Evolutionary conservation across 2,113 vertebrate genomes (phyloP).

Genomic region (Mesoclemmys tuberculata): DNA sequence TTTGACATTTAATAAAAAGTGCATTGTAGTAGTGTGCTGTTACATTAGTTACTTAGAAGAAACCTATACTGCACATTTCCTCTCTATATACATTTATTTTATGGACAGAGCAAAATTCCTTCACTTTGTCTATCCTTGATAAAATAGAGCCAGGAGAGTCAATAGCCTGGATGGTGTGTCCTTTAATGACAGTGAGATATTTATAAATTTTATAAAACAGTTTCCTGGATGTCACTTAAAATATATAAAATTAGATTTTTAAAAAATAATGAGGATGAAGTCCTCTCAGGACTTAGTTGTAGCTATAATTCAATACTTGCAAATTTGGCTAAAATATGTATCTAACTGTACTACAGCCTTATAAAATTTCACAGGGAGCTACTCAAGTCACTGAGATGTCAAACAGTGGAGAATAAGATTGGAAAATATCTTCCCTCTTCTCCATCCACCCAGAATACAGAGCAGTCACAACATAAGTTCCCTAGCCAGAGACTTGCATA

Average conservation of each 20-base stretch:
- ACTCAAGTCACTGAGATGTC: background rate
- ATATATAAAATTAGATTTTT: background rate
- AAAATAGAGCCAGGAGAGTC: background rate
- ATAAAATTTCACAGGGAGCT: background rate
- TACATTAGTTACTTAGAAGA: conserved; percentile 33
- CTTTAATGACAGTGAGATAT: background rate
- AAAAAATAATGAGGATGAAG: background rate
- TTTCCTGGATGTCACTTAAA: background rate
- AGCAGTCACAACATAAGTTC: background rate
- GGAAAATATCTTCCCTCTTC: no score
- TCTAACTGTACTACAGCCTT: background rate
- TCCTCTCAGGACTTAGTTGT: background rate
- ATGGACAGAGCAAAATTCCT: conserved; percentile 25
- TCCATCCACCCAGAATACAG: background rate
- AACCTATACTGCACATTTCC: conserved; percentile 44
- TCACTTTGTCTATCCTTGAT: background rate
- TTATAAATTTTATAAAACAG: background rate
- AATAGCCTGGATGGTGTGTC: background rate
- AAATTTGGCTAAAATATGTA: background rate
- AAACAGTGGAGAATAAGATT: background rate
- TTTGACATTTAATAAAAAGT: conserved; percentile 7
- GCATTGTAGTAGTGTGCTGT: background rate
- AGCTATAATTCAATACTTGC: conserved; percentile 8
- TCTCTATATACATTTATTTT: conserved; percentile 63
- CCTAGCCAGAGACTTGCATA: background rate